phyloP scores from a whole-genome alignment of 2,888 invertebrate genomes.

The Caenorhabditis plicata region DNA sequence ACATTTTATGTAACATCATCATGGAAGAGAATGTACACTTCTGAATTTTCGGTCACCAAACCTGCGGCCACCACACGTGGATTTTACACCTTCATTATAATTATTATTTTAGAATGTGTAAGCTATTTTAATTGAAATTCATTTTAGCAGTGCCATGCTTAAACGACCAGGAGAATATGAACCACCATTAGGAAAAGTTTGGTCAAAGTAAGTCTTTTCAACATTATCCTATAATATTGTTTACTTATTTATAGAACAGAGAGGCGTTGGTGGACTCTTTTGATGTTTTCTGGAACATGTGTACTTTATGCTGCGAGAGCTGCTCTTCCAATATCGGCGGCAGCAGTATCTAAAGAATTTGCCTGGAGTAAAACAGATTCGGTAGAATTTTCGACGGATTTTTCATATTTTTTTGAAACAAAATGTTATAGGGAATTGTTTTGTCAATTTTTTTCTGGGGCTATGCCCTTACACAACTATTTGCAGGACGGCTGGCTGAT shows the following conservation, averaged over 20 bases:
- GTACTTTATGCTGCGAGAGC: constrained; percentile 75
- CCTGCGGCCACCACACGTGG: too few relatives aligned
- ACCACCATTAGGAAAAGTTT: constrained; percentile 44
- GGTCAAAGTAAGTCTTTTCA: constrained; percentile 40
- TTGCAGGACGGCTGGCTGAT: constrained; percentile 69
- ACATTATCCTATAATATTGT: background rate
- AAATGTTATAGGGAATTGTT: constrained; percentile 71
- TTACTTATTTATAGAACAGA: constrained; percentile 65
- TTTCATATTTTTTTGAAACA: background rate
- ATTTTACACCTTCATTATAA: too few relatives aligned
- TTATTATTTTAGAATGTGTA: too few relatives aligned
- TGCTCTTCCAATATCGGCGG: constrained; percentile 74
- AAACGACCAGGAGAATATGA: constrained; percentile 42
- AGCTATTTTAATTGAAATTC: too few relatives aligned
- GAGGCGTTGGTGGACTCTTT: constrained; percentile 72
- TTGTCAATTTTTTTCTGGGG: constrained; percentile 78
- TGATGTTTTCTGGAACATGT: constrained; percentile 73
- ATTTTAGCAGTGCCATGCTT: too few relatives aligned
- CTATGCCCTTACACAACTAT: constrained; percentile 73
- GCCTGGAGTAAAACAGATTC: constrained; percentile 76
- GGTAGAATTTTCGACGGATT: constrained; percentile 31
- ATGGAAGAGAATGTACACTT: too few relatives aligned
- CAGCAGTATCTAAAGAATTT: constrained; percentile 73
- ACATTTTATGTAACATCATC: too few relatives aligned
- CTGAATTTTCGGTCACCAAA: too few relatives aligned